These are phyloP conservation scores for Cylloceria caligata DNA, from an alignment of 2,888 invertebrate species.

Conservation along the genomic window DNA sequence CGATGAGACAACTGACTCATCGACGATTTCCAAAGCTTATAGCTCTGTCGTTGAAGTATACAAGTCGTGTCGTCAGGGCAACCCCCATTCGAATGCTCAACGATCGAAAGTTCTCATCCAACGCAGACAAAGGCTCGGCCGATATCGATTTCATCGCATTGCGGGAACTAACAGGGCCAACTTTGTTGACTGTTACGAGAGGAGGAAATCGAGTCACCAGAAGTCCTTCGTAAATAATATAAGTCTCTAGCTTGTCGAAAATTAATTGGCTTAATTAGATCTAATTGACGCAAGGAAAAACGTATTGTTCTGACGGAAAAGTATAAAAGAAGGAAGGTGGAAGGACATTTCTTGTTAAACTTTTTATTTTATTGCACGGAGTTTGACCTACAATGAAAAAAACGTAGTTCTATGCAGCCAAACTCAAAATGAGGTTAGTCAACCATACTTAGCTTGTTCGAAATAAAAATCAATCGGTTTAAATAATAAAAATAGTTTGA, in stretches of 20 bases:
- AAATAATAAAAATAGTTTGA: too few species aligned
- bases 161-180: neutral
- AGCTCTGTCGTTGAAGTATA: neutral
- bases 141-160: constrained; percentile 39
- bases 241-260: neutral
- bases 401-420: too few species aligned
- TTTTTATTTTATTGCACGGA: neutral
- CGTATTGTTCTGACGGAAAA: neutral
- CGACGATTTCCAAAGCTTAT: constrained; percentile 13
- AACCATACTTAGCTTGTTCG: too few species aligned
- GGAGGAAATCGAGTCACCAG: neutral
- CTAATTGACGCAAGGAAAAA: neutral
- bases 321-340: neutral
- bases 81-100: constrained; percentile 37
- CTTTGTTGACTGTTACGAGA: neutral
- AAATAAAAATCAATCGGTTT: too few species aligned
- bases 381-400: too few species aligned
- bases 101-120: constrained; percentile 41
- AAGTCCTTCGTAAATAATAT: constrained; percentile 1
- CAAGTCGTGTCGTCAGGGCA: constrained; percentile 38
- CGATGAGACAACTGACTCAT: neutral
- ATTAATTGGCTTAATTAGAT: too few species aligned
- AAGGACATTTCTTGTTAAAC: neutral
- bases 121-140: constrained; percentile 12
- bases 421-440: too few species aligned